These are phyloP conservation scores for Mionectes macconnelli DNA, from an alignment of 2,113 vertebrate species.

Conservation along the genomic window DNA sequence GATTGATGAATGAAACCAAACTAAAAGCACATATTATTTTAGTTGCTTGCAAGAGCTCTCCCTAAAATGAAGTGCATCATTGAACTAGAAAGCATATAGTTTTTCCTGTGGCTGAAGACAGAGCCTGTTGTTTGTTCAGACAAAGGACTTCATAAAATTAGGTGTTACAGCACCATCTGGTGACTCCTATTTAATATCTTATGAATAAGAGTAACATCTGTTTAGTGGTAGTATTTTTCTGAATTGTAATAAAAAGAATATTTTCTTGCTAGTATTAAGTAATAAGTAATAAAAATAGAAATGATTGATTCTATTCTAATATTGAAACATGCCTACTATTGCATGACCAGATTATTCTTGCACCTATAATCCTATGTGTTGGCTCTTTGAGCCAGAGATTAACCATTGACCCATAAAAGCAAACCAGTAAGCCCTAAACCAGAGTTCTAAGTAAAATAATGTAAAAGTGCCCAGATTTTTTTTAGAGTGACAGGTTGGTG, in stretches of 20 bases:
- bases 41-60: neutral
- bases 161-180: constrained; percentile 66
- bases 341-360: neutral
- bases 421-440: neutral
- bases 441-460: neutral
- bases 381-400: neutral
- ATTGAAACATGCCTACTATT: neutral
- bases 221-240: neutral
- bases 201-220: neutral
- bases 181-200: constrained; percentile 57
- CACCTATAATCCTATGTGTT: neutral
- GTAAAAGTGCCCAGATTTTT: neutral
- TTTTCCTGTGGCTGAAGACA: neutral
- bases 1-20: neutral
- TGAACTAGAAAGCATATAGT: neutral
- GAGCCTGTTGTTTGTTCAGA: constrained; percentile 26
- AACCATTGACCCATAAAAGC: neutral
- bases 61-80: neutral
- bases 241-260: neutral
- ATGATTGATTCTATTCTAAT: neutral
- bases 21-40: neutral
- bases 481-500: neutral
- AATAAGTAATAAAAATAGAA: neutral
- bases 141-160: constrained; percentile 56
- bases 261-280: neutral